Percentiles rank a stretch among this genome's conserved stretches.
These are phyloP conservation scores for Imbricaverruca yamaguchii DNA, from an alignment of 2,888 invertebrate species.

Conservation along the genomic window DNA sequence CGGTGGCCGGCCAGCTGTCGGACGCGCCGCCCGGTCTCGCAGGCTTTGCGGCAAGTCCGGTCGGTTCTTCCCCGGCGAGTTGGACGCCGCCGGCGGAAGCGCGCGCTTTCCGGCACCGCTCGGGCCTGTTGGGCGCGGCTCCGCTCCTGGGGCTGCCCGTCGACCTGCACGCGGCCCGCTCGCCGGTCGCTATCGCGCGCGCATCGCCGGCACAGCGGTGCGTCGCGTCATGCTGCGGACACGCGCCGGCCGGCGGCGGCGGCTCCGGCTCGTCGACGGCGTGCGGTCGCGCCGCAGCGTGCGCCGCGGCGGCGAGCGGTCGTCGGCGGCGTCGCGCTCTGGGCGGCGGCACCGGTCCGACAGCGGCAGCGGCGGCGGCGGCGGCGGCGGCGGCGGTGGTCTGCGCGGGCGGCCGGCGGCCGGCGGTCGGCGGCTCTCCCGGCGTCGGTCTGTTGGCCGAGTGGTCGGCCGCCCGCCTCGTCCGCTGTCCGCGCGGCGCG, in stretches of 20 bases:
- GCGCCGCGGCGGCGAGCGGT: not conserved
- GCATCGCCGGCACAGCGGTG: not conserved
- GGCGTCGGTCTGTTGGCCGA: not conserved
- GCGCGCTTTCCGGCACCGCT: no score
- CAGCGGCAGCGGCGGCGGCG: not conserved
- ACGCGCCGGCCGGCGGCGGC: not conserved
- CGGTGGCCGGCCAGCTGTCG: no score
- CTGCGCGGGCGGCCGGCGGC: constrained; percentile 18
- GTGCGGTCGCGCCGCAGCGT: not conserved
- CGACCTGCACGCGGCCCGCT: not conserved
- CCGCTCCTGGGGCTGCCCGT: no score
- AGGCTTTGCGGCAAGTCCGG: no score
- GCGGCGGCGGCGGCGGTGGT: constrained; percentile 37
- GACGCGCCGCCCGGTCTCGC: no score
- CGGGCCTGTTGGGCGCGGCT: not conserved
- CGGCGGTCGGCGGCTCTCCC: not conserved
- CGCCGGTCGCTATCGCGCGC: not conserved
- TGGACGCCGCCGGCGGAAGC: no score
- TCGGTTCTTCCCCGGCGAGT: no score
- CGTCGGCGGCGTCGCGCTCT: not conserved
- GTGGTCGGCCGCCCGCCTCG: not conserved
- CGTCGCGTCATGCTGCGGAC: not conserved
- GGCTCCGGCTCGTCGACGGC: not conserved
- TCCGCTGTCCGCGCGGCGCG: constrained; percentile 28
- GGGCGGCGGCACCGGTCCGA: not conserved